Conservation (phyloP, 1,140 invertebrate genomes). For the Pachyrhynchus sulphureomaculatus region DNA sequence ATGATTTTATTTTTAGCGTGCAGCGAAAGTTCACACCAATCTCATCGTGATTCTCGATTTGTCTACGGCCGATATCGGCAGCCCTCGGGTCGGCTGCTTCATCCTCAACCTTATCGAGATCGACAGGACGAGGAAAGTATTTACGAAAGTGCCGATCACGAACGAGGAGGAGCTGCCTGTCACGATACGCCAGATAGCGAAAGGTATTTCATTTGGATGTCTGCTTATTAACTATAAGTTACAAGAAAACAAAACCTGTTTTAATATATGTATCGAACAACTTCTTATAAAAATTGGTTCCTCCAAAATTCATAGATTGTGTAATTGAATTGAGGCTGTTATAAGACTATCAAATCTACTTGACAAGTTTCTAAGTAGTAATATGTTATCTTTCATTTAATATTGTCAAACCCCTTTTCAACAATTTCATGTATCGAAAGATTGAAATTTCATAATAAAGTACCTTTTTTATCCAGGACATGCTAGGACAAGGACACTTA, state of each 20-base stretch:
- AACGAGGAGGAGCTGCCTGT: conserved; percentile 58
- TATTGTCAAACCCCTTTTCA: too few relatives aligned
- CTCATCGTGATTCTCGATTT: conserved; percentile 67
- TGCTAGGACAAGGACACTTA: too few relatives aligned
- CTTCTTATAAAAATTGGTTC: too few relatives aligned
- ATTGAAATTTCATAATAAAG: too few relatives aligned
- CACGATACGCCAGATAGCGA: conserved; percentile 81
- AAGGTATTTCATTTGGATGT: conserved; percentile 59
- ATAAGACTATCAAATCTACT: too few relatives aligned
- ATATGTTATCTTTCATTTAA: too few relatives aligned
- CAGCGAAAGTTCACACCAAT: conserved; percentile 65
- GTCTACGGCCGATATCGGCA: conserved; percentile 79
- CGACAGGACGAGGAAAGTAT: conserved; percentile 77
- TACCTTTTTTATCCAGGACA: too few relatives aligned
- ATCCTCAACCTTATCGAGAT: conserved; percentile 56
- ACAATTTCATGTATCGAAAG: too few relatives aligned
- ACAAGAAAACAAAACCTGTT: neutral
- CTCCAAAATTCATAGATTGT: too few relatives aligned
- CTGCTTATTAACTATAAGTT: neutral
- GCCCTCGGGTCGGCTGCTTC: conserved; percentile 63
- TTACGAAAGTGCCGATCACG: conserved; percentile 80
- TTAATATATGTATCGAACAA: too few relatives aligned
- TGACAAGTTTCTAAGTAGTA: too few relatives aligned
- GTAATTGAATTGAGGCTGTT: too few relatives aligned
- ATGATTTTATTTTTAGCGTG: conserved; percentile 55